These are phyloP conservation scores for Drosophila santomea DNA, from an alignment of 1,140 invertebrate genomes.

Conservation along the genomic window DNA sequence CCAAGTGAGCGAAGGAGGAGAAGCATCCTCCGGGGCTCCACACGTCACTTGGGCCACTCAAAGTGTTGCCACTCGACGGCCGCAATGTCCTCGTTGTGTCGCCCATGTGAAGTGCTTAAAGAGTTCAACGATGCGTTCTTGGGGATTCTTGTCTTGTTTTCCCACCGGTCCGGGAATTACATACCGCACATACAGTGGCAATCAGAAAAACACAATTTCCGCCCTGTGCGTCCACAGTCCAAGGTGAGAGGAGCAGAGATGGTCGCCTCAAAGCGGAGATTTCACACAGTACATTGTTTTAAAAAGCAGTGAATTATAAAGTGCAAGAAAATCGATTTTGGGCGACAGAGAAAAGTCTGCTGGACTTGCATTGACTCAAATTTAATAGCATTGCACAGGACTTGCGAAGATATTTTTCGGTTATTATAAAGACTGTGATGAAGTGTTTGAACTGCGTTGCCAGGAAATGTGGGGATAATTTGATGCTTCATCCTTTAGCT, in stretches of 20 bases:
- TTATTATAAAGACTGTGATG: background rate
- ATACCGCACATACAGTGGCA: slow-evolving; percentile 11
- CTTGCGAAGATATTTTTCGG: background rate
- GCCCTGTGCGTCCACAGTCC: slow-evolving; percentile 30
- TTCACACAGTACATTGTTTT: slow-evolving; percentile 25
- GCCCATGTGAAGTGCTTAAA: slow-evolving; percentile 41
- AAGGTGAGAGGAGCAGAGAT: slow-evolving; percentile 29
- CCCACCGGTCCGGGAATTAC: slow-evolving; percentile 32
- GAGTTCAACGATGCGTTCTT: slow-evolving; percentile 35
- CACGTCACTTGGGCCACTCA: slow-evolving; percentile 20
- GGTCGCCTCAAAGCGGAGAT: slow-evolving; percentile 10
- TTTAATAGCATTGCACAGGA: background rate
- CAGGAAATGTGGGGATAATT: no score
- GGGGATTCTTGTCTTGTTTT: slow-evolving; percentile 44
- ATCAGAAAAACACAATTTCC: slow-evolving; percentile 49
- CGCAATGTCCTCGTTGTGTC: slow-evolving; percentile 39
- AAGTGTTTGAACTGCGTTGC: no score
- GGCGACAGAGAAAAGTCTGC: background rate
- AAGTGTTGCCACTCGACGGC: slow-evolving; percentile 31
- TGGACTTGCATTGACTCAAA: background rate
- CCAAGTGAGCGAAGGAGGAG: slow-evolving; percentile 13
- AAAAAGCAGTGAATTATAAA: slow-evolving; percentile 17
- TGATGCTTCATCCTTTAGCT: no score
- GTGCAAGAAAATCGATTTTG: slow-evolving; percentile 11
- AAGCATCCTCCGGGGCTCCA: slow-evolving; percentile 19